Evolutionary conservation across 2,113 vertebrate genomes (phyloP).

Genomic region (Vidua macroura): DNA sequence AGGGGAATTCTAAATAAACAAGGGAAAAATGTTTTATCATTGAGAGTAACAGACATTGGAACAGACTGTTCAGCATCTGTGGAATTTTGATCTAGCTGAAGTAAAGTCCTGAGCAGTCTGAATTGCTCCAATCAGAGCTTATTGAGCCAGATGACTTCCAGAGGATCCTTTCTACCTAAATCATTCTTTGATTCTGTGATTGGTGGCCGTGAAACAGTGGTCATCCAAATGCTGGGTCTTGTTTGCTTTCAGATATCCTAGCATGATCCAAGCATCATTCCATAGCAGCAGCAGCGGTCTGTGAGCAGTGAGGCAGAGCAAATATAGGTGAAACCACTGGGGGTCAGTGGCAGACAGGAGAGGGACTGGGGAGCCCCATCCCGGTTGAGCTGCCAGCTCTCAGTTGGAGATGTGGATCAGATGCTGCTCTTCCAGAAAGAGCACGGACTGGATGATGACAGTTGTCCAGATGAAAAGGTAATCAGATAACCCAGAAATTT

Average conservation of each 20-base stretch:
- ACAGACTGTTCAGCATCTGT: neutral
- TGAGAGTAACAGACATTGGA: neutral
- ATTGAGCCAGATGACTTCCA: neutral
- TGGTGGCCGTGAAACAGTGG: neutral
- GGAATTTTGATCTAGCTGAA: neutral
- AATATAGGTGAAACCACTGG: constrained; percentile 31
- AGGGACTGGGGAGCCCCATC: neutral
- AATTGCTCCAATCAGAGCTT: neutral
- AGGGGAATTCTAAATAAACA: neutral
- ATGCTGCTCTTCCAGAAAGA: neutral
- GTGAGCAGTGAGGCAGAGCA: neutral
- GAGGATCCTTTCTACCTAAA: neutral
- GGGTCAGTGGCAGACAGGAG: constrained; percentile 48
- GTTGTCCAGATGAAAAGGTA: neutral
- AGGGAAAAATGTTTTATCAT: neutral
- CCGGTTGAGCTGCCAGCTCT: neutral
- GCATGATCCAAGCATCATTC: neutral
- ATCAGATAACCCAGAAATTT: neutral
- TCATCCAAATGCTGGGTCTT: neutral
- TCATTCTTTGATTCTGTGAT: neutral
- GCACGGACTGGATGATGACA: neutral
- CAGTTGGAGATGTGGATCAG: neutral
- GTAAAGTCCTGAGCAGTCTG: neutral
- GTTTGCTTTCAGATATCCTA: neutral
- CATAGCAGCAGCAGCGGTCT: neutral